Percentiles rank a stretch among this genome's conserved stretches.
These are phyloP conservation scores for Epsilonema sp. DNA, from an alignment of 2,888 invertebrate genomes.

Conservation along the genomic window DNA sequence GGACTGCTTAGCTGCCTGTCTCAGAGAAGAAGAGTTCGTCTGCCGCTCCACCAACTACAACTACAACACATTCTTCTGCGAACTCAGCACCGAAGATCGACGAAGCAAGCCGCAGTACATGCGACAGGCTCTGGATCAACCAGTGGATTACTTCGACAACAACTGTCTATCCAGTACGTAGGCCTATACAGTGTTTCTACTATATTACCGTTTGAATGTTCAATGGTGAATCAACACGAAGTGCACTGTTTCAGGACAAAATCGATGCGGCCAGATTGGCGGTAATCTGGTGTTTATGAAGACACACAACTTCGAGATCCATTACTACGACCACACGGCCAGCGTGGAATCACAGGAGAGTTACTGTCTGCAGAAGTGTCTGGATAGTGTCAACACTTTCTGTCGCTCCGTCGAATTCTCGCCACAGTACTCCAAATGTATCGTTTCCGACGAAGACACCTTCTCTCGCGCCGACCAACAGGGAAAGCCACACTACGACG, in stretches of 20 bases:
- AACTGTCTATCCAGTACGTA: constrained; percentile 36
- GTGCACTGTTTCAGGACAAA: constrained; percentile 24
- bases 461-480: constrained; percentile 28
- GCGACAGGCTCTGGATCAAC: constrained; percentile 30
- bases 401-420: constrained; percentile 28
- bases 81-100: constrained; percentile 36
- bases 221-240: too few species aligned
- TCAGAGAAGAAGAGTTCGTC: constrained; percentile 33
- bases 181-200: background rate
- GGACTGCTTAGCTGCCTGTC: constrained; percentile 36
- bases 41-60: constrained; percentile 38
- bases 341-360: constrained; percentile 27
- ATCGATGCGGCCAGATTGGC: constrained; percentile 27
- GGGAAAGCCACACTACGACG: constrained; percentile 19
- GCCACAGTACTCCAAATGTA: constrained; percentile 26
- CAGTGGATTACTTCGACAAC: constrained; percentile 39
- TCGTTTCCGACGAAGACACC: constrained; percentile 28
- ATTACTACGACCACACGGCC: constrained; percentile 27
- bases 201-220: background rate
- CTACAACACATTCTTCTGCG: constrained; percentile 33
- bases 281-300: constrained; percentile 28
- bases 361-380: constrained; percentile 27
- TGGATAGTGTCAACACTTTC: constrained; percentile 28
- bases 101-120: constrained; percentile 36
- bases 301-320: constrained; percentile 27